Conservation (phyloP, 2,888 invertebrate species). For the Ptycholaimellus sp. region DNA sequence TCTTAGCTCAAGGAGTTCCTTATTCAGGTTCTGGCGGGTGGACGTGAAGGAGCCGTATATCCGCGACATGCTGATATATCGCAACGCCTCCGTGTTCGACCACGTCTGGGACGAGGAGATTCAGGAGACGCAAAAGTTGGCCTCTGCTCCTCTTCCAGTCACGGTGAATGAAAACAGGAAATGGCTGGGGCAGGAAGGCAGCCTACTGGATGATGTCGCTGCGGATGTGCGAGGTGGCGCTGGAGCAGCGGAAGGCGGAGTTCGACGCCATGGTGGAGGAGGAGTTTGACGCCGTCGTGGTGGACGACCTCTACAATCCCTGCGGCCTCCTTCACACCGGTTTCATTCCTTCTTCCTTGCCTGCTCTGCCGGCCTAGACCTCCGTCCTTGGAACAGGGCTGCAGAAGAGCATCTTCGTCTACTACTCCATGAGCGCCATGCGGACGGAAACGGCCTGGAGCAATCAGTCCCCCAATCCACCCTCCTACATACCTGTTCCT, state of each 20-base stretch:
- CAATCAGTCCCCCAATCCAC: constrained; percentile 21
- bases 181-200: constrained; percentile 9
- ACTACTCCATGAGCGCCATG: constrained; percentile 21
- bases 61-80: constrained; percentile 10
- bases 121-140: too few relatives aligned
- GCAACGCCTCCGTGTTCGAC: constrained; percentile 10
- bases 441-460: constrained; percentile 25
- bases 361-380: not conserved
- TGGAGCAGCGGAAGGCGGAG: constrained; percentile 10
- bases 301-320: constrained; percentile 24
- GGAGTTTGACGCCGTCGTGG: constrained; percentile 19
- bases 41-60: constrained; percentile 7
- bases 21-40: constrained; percentile 11
- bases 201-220: constrained; percentile 18
- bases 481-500: constrained; percentile 22
- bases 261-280: constrained; percentile 17
- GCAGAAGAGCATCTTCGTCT: constrained; percentile 17
- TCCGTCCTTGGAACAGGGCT: constrained; percentile 1
- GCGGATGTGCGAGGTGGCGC: constrained; percentile 17
- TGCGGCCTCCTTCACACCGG: constrained; percentile 21
- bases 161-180: constrained; percentile 1
- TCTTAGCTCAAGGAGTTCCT: too few relatives aligned
- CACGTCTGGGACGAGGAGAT: constrained; percentile 10
- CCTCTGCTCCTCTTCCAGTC: too few relatives aligned
- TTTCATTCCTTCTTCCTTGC: constrained; percentile 4